phyloP scores from a whole-genome alignment of 2,113 vertebrate genomes.

The Scopus umbretta region DNA sequence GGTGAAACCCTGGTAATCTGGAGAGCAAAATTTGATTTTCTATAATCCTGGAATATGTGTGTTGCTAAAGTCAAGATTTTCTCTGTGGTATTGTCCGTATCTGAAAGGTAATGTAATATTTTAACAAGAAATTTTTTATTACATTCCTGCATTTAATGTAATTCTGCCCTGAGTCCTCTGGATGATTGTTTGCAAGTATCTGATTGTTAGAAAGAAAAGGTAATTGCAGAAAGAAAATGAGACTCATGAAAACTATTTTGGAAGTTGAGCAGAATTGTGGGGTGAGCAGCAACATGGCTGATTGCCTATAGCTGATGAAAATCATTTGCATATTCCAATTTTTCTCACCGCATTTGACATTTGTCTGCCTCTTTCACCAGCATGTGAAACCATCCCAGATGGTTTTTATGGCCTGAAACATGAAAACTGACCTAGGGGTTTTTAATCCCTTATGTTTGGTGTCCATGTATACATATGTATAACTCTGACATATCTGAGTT shows the following conservation, averaged over 20 bases:
- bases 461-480: background rate
- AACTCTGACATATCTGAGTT: background rate
- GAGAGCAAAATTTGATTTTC: background rate
- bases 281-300: background rate
- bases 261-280: background rate
- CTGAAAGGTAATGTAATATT: background rate
- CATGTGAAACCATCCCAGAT: background rate
- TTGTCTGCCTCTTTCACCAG: background rate
- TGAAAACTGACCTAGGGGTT: background rate
- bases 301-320: background rate
- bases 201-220: background rate
- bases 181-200: background rate
- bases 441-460: background rate
- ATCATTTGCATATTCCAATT: background rate
- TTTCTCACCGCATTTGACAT: background rate
- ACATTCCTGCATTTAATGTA: background rate
- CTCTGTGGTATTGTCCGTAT: background rate
- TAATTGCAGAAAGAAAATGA: background rate
- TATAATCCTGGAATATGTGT: background rate
- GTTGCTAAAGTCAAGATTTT: background rate
- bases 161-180: background rate
- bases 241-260: background rate
- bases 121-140: background rate
- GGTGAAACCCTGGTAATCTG: background rate
- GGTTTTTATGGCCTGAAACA: background rate